Evolutionary conservation across 2,797 vertebrate genomes (phyloP).

Genomic region (Pyrrhura leucotis): DNA sequence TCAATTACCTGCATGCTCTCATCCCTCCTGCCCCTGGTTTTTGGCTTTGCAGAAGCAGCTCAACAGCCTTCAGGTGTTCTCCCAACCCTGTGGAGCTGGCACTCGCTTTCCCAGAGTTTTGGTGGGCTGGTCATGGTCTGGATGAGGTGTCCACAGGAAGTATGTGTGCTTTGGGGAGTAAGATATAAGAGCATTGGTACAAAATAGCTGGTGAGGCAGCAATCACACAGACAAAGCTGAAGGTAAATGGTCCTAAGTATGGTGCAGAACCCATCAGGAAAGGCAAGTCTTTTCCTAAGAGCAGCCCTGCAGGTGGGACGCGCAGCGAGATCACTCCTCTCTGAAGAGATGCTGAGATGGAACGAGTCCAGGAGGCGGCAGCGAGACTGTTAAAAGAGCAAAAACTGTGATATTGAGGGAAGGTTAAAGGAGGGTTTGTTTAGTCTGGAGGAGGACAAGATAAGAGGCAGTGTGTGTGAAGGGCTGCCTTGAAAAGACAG

Average conservation of each 20-base stretch:
- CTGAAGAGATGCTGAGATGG: background rate
- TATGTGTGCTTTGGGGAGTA: background rate
- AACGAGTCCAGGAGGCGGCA: fast-evolving
- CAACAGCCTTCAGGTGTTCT: background rate
- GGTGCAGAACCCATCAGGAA: background rate
- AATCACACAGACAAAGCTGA: background rate
- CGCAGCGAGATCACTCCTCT: background rate
- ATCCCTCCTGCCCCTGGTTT: background rate
- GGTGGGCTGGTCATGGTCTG: fast-evolving
- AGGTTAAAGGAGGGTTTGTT: slow-evolving; percentile 12
- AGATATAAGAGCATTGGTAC: background rate
- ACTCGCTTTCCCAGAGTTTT: background rate
- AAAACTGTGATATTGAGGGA: background rate
- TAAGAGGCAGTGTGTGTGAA: background rate
- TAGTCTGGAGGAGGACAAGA: background rate
- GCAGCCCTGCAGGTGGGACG: background rate
- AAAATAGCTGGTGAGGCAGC: background rate
- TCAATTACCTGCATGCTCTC: background rate
- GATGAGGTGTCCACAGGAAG: background rate
- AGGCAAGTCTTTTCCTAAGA: background rate
- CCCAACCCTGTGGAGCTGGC: background rate
- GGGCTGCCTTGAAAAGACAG: background rate
- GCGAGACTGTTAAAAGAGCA: background rate
- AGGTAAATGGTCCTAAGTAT: background rate
- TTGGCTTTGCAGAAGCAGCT: background rate